Evolutionary conservation across 2,797 vertebrate species (phyloP), one percentile per base, ranked within the genome.

Genomic region (Neosilurus hyrtlii): DNA sequence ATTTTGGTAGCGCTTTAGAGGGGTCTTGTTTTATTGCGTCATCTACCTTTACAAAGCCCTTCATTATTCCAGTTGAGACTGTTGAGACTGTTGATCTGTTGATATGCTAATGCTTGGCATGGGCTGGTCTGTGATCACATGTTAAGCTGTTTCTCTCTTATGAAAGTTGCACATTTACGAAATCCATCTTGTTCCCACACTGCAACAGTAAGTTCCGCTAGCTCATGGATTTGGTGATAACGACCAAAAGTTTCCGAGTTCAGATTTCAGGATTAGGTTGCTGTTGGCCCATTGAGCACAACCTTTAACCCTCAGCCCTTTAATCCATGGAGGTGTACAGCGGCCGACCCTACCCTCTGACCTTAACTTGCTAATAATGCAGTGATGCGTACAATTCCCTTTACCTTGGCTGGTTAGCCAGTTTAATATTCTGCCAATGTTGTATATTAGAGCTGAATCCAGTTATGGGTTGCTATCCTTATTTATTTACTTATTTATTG

Each of bases 1-100:
- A 26, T 63, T 71, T 84, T 78, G n/a, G 22, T 61, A 12, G 63
- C 65, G 54, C 9, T 63, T 80, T 80, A 49, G 18, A 8, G 16
- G 0, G 30, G 59, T 43, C 35, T n/a, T 15, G 9, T 49, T 49
- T 63, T 62, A 77, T 49, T 77, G 52, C 1, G 16, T 37, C 73
- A 59, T 37, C 73, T n/a, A 57, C 26, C 18, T 75, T 75, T 22
- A 20, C 35, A 22, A 59, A 35, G 9, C 2, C 4, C 8, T 54
- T 73, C 7, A 11, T 35, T 20, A 20, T 35, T 15, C 15, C 43
- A 14, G n/a, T n/a, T n/a, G n/a, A n/a, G n/a, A n/a, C n/a, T n/a
- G 20, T 12, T 51, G n/a, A 0, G 68, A 15, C 22, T 51, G 37
- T 65, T 37, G 4, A 68, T 43, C 20, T 11, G 65, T 11, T 22